Evolutionary conservation across 1,140 invertebrate species (phyloP).

Genomic region (Mya arenaria): DNA sequence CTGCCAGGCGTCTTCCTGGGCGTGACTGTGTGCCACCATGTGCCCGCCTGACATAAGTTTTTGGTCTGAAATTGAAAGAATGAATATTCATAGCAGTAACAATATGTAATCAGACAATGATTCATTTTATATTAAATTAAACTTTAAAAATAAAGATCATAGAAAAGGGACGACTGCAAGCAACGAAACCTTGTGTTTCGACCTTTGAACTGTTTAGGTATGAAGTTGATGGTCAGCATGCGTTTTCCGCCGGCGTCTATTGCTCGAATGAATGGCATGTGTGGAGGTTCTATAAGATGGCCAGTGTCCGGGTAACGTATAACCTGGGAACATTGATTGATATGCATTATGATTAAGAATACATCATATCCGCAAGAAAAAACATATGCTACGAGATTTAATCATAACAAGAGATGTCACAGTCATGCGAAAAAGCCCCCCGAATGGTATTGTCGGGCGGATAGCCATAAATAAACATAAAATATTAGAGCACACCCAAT

Average conservation of each 20-base stretch:
- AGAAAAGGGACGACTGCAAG: no score
- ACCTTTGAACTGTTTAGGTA: slow-evolving; percentile 44
- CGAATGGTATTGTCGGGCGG: neutral
- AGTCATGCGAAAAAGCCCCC: no score
- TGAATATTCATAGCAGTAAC: no score
- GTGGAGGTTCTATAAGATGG: slow-evolving; percentile 67
- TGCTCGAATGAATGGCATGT: slow-evolving; percentile 42
- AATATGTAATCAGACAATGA: no score
- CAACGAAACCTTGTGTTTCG: no score
- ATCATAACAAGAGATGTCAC: no score
- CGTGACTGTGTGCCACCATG: slow-evolving; percentile 56
- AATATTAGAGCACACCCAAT: no score
- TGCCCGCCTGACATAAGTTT: slow-evolving; percentile 60
- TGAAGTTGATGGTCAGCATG: slow-evolving; percentile 8
- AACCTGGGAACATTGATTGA: neutral
- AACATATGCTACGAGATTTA: no score
- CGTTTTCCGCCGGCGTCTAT: slow-evolving; percentile 11
- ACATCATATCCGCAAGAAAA: no score
- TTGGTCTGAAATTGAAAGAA: slow-evolving; percentile 58
- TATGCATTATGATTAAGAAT: neutral
- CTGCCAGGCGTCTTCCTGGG: slow-evolving; percentile 68
- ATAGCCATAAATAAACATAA: neutral
- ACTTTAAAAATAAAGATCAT: no score
- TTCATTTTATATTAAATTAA: no score
- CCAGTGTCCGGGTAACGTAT: slow-evolving; percentile 61